Evolutionary conservation across 2,797 vertebrate genomes (phyloP).

Genomic region (Trachurus trachurus): DNA sequence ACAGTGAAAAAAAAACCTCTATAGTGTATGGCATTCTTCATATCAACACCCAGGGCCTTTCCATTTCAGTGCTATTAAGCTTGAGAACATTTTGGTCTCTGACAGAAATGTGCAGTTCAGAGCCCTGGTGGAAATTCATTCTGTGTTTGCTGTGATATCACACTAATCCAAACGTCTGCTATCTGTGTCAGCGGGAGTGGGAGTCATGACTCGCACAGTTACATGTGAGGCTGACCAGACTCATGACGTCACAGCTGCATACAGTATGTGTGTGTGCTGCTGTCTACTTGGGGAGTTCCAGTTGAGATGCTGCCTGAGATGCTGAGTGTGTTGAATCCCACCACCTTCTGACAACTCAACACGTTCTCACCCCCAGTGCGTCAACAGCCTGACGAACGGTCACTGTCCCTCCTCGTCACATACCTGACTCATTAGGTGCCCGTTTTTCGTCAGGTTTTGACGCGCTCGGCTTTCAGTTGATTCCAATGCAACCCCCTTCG

Average conservation of each 20-base stretch:
- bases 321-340: slow-evolving; percentile 17
- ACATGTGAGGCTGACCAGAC: slow-evolving; percentile 1
- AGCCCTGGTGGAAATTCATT: slow-evolving; percentile 22
- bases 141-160: slow-evolving; percentile 48
- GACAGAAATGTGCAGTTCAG: neutral
- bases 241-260: slow-evolving; percentile 8
- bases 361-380: too few species aligned
- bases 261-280: slow-evolving; percentile 17
- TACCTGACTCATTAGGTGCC: too few species aligned
- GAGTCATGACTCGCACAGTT: slow-evolving; percentile 28
- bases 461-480: too few species aligned
- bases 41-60: neutral
- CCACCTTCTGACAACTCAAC: slow-evolving; percentile 43
- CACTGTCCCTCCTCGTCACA: too few species aligned
- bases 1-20: slow-evolving; percentile 1
- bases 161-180: slow-evolving; percentile 42
- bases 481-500: too few species aligned
- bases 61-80: neutral
- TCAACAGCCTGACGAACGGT: too few species aligned
- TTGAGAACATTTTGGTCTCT: slow-evolving; percentile 19
- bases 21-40: neutral
- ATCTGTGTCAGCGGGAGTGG: slow-evolving; percentile 17
- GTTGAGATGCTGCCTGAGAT: slow-evolving; percentile 27
- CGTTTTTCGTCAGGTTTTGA: too few species aligned
- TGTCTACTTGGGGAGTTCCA: slow-evolving; percentile 25